These are phyloP conservation scores for Cantharis lateralis DNA, from an alignment of 2,888 invertebrate genomes.

Conservation along the genomic window DNA sequence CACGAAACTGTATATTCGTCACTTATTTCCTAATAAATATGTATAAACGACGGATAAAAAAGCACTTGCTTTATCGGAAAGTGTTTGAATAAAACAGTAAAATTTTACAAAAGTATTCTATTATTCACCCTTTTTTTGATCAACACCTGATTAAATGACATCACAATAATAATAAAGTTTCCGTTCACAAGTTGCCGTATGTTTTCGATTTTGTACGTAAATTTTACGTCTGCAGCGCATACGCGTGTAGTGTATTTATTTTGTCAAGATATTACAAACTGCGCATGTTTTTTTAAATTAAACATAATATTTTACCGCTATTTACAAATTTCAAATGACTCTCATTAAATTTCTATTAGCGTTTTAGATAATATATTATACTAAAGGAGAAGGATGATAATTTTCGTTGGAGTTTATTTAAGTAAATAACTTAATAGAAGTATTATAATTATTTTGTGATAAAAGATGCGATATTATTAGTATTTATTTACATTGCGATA, in stretches of 20 bases:
- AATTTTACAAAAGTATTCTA: not conserved
- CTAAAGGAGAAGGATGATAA: too few species aligned
- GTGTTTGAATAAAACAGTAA: not conserved
- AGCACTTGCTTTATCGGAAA: not conserved
- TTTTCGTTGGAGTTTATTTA: too few species aligned
- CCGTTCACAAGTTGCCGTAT: not conserved
- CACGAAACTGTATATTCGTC: not conserved
- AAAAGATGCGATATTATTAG: too few species aligned
- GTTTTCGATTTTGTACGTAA: not conserved
- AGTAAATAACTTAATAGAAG: too few species aligned
- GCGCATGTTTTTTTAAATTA: not conserved
- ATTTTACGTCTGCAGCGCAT: not conserved
- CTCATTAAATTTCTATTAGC: too few species aligned
- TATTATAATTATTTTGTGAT: too few species aligned
- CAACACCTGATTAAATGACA: not conserved
- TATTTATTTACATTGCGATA: too few species aligned
- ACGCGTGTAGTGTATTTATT: not conserved
- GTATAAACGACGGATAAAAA: not conserved
- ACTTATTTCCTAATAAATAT: not conserved
- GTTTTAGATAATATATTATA: too few species aligned
- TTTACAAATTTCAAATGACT: not conserved
- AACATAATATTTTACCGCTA: not conserved
- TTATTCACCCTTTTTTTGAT: not conserved
- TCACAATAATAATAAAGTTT: not conserved
- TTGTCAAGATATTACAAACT: not conserved